Percentiles rank a stretch among this genome's conserved stretches.
phyloP scores from a whole-genome alignment of 1,140 invertebrate genomes.

The Saccostrea cuccullata region DNA sequence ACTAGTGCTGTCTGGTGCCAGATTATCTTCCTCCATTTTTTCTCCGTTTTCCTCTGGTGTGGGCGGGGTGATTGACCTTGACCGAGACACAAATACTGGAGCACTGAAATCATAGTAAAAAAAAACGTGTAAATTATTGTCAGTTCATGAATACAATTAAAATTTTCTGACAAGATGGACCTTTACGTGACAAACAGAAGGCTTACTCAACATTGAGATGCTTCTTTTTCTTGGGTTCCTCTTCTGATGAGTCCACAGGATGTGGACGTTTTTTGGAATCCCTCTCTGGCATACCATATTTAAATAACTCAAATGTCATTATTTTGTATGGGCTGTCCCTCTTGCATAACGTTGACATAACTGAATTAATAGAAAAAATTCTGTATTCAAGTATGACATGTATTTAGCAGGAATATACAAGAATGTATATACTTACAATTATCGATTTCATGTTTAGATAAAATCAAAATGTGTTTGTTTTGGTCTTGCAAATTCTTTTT shows the following conservation, averaged over 20 bases:
- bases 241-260: not conserved
- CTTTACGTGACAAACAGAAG: not conserved
- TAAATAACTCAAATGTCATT: conserved; percentile 50
- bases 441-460: no score
- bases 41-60: conserved; percentile 36
- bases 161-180: no score
- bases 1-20: conserved; percentile 3
- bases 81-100: conserved; percentile 52
- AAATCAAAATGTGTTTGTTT: no score
- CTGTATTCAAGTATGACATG: not conserved
- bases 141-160: no score
- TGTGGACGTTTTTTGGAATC: conserved; percentile 41
- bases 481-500: no score
- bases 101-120: conserved; percentile 50
- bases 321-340: conserved; percentile 54
- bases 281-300: conserved; percentile 24
- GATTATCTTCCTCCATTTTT: not conserved
- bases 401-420: no score
- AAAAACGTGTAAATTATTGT: not conserved
- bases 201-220: conserved; percentile 62
- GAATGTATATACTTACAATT: no score
- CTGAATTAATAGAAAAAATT: conserved; percentile 38
- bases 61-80: conserved; percentile 53
- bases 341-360: conserved; percentile 51
- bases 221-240: conserved; percentile 56